phyloP scores from a whole-genome alignment of 1,140 invertebrate genomes.

The Ooceraea biroi region DNA sequence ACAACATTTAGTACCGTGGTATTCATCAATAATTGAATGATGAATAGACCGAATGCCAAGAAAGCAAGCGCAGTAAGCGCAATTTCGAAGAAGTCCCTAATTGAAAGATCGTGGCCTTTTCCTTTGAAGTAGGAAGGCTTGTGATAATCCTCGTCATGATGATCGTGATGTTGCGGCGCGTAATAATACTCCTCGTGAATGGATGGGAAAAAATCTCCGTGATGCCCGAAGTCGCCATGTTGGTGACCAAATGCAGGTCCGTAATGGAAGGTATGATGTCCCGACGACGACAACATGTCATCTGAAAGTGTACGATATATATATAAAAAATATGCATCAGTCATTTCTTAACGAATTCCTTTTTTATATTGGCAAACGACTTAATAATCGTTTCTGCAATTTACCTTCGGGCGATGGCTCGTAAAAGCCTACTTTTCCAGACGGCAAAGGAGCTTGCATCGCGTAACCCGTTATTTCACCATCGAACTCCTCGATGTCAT shows the following conservation, averaged over 20 bases:
- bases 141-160: slow-evolving; percentile 76
- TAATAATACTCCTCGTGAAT: slow-evolving; percentile 83
- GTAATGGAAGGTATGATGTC: slow-evolving; percentile 76
- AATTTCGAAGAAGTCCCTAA: slow-evolving; percentile 92
- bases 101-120: slow-evolving; percentile 86
- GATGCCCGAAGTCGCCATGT: slow-evolving; percentile 56
- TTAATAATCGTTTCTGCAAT: neutral
- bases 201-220: slow-evolving; percentile 73
- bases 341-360: neutral
- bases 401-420: slow-evolving; percentile 57
- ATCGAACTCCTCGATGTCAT: slow-evolving; percentile 84
- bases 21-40: slow-evolving; percentile 91
- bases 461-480: slow-evolving; percentile 86
- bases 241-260: slow-evolving; percentile 70
- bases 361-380: no score
- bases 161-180: slow-evolving; percentile 64
- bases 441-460: slow-evolving; percentile 79
- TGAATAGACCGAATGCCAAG: slow-evolving; percentile 92
- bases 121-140: slow-evolving; percentile 83
- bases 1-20: slow-evolving; percentile 73
- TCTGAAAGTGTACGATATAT: slow-evolving; percentile 73
- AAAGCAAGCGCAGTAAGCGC: slow-evolving; percentile 92
- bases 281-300: slow-evolving; percentile 77
- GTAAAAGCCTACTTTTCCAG: slow-evolving; percentile 78
- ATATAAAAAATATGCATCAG: neutral